Conservation (phyloP, 2,888 invertebrate species). For the Deilephila elpenor region DNA sequence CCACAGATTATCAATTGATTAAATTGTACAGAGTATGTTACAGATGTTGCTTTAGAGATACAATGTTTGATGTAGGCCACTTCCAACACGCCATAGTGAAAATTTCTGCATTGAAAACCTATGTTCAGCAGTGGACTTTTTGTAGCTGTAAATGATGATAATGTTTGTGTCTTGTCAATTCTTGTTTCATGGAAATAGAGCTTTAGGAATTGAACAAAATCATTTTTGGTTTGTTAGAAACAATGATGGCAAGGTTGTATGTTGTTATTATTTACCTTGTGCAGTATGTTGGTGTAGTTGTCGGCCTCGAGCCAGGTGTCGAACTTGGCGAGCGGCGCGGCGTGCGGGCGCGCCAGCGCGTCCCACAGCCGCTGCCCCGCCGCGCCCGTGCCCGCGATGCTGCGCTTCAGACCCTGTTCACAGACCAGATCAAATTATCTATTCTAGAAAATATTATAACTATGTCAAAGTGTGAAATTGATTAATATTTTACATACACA, state of each 20-base stretch:
- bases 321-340: conserved; percentile 67
- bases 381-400: conserved; percentile 73
- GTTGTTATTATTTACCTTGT: conserved; percentile 62
- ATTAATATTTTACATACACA: no score
- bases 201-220: no score
- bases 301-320: conserved; percentile 77
- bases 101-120: no score
- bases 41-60: no score
- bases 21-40: neutral
- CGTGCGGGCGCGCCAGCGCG: conserved; percentile 61
- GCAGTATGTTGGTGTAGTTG: conserved; percentile 80
- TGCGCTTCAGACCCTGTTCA: conserved; percentile 69
- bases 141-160: neutral
- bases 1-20: neutral
- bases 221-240: no score
- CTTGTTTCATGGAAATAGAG: no score
- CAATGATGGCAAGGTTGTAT: no score
- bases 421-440: neutral
- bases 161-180: neutral
- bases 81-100: no score
- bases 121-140: no score
- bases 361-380: conserved; percentile 76
- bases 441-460: no score
- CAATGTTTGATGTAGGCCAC: neutral
- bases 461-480: no score